These are phyloP conservation scores for Muntiacus reevesi DNA, from an alignment of 2,113 vertebrate genomes.

Conservation along the genomic window DNA sequence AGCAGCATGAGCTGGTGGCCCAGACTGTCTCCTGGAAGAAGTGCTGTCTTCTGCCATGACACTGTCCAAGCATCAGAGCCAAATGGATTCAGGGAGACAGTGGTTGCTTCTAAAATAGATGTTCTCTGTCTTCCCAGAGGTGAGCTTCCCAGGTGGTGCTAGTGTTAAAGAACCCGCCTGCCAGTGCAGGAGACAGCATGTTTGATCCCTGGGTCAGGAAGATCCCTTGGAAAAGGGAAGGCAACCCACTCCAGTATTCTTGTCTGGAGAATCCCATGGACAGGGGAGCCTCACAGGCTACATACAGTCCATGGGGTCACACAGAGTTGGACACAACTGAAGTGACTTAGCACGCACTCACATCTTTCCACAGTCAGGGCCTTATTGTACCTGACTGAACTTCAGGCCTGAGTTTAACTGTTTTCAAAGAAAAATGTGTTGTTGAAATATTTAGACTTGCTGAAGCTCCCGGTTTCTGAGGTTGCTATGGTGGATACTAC, in stretches of 20 bases:
- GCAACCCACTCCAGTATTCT: not conserved
- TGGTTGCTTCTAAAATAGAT: not conserved
- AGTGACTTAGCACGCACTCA: not conserved
- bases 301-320: not conserved
- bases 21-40: not conserved
- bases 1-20: not conserved
- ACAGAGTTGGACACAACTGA: not conserved
- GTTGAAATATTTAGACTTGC: not conserved
- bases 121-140: not conserved
- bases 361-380: not conserved
- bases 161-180: not conserved
- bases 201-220: not conserved
- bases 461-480: not conserved
- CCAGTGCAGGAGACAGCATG: rapidly evolving
- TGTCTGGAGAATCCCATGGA: not conserved
- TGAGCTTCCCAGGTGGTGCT: not conserved
- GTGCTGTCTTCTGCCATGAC: not conserved
- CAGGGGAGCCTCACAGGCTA: not conserved
- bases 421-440: not conserved
- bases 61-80: not conserved
- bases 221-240: not conserved
- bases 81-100: too few relatives aligned
- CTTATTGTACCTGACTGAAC: not conserved
- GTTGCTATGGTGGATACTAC: not conserved
- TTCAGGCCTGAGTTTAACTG: not conserved